Percentiles rank a stretch among this genome's conserved stretches.
phyloP scores from a whole-genome alignment of 2,888 invertebrate species.

The Callimorpha dominula region DNA sequence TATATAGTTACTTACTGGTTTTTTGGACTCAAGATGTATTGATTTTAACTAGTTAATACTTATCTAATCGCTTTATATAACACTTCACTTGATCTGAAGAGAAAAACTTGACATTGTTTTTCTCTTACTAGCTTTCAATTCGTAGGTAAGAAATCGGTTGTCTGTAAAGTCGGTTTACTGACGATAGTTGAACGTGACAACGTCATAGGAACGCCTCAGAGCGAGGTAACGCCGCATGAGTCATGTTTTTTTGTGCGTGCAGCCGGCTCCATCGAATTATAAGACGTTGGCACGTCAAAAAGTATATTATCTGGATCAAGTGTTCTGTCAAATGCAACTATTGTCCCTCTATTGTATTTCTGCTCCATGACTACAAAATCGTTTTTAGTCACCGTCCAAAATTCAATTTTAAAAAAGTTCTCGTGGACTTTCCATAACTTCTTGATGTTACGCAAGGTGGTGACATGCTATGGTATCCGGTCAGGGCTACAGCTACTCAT shows the following conservation, averaged over 20 bases:
- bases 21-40: background rate
- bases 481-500: conserved; percentile 34
- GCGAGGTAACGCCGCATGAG: too few species aligned
- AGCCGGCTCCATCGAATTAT: too few species aligned
- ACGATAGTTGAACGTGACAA: too few species aligned
- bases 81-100: background rate
- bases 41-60: background rate
- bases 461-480: conserved; percentile 36
- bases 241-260: too few species aligned
- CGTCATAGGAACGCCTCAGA: too few species aligned
- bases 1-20: too few species aligned
- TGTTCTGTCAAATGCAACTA: background rate
- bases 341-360: too few species aligned
- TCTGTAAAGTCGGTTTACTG: too few species aligned
- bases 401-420: background rate
- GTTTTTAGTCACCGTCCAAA: background rate
- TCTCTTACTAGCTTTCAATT: background rate
- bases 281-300: too few species aligned
- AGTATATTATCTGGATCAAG: background rate
- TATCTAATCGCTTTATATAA: background rate
- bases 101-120: background rate
- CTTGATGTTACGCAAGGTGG: conserved; percentile 40
- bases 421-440: conserved; percentile 37
- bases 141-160: too few species aligned
- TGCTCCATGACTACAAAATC: background rate